Evolutionary conservation across 1,140 invertebrate species (phyloP).

Genomic region (Chelonus insularis): DNA sequence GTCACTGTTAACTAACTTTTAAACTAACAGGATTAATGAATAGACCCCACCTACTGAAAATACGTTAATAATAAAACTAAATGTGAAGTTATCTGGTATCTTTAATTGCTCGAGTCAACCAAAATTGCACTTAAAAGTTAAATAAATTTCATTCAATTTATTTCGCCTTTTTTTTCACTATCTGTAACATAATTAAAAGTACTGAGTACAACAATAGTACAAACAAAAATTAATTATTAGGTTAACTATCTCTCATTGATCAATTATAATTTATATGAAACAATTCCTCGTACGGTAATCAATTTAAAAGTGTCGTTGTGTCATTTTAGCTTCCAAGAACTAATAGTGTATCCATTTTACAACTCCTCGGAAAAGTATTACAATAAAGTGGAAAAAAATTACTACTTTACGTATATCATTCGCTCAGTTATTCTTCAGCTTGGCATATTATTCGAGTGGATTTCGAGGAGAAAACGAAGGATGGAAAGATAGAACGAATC

Average conservation of each 20-base stretch:
- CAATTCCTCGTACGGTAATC: no score
- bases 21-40: constrained; percentile 39
- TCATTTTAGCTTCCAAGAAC: not conserved
- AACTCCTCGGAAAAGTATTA: not conserved
- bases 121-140: no score
- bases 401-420: constrained; percentile 13
- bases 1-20: constrained; percentile 33
- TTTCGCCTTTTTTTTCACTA: no score
- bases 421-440: constrained; percentile 3
- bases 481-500: constrained; percentile 6
- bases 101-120: no score
- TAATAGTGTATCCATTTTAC: not conserved
- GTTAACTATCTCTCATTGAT: no score
- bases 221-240: no score
- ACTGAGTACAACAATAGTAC: no score
- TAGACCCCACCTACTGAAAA: constrained; percentile 21
- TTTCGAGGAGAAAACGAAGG: not conserved
- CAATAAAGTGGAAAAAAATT: not conserved
- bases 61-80: not conserved
- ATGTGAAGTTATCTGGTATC: no score
- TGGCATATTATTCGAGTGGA: constrained; percentile 29
- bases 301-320: no score
- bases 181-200: no score
- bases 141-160: no score
- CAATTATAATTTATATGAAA: no score